Conservation (phyloP, 1,140 invertebrate genomes). For the Drosophila trapezifrons region DNA sequence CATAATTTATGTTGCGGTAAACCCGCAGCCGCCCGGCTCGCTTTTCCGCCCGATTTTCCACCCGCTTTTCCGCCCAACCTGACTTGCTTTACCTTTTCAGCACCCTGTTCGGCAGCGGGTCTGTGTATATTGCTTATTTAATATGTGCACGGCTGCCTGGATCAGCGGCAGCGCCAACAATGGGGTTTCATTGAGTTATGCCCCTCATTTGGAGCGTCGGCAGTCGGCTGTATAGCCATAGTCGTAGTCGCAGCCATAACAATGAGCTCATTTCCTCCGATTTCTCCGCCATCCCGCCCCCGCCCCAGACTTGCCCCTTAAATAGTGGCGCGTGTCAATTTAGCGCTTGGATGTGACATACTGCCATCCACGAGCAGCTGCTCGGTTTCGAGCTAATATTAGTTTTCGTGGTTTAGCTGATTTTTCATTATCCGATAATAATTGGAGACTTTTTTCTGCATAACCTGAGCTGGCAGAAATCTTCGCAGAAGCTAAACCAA, state of each 20-base stretch:
- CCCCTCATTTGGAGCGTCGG: constrained; percentile 71
- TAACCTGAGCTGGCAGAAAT: background rate
- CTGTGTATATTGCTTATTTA: constrained; percentile 81
- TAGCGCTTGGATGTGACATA: constrained; percentile 57
- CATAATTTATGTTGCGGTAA: constrained; percentile 81
- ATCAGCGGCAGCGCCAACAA: constrained; percentile 62
- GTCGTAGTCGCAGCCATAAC: constrained; percentile 60
- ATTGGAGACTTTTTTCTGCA: background rate
- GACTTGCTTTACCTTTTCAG: constrained; percentile 59
- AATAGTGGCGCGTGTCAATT: constrained; percentile 80
- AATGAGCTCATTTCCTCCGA: constrained; percentile 70
- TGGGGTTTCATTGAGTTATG: constrained; percentile 77
- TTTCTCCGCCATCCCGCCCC: background rate
- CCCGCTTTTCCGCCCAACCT: constrained; percentile 36
- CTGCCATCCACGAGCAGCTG: constrained; percentile 42
- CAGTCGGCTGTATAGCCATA: constrained; percentile 22
- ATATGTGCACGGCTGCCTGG: constrained; percentile 77
- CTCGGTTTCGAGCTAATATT: constrained; percentile 22
- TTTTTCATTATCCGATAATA: constrained; percentile 7
- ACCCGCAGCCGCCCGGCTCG: constrained; percentile 29
- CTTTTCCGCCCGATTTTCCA: constrained; percentile 35
- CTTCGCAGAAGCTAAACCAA: too few relatives aligned
- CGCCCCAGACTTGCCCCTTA: constrained; percentile 38
- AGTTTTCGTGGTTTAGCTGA: constrained; percentile 26
- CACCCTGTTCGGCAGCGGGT: constrained; percentile 19